A percentile compares a stretch with the other conserved stretches of the same genome.
These are phyloP conservation scores for Temnothorax longispinosus DNA, from an alignment of 1,140 invertebrate genomes.

Conservation along the genomic window DNA sequence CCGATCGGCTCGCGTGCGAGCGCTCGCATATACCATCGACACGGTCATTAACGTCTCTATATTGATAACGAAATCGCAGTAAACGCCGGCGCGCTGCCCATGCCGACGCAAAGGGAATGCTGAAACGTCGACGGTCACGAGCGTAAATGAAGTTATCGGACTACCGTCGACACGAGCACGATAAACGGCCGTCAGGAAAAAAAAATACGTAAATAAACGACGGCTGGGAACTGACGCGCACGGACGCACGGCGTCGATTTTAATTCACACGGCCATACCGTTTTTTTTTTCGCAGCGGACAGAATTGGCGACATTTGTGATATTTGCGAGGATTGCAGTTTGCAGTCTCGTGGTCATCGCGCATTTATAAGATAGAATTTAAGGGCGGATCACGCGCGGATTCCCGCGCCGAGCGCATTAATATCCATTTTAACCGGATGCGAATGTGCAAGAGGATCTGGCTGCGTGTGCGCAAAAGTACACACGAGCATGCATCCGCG, in stretches of 20 bases:
- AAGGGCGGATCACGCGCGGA: slow-evolving; percentile 71
- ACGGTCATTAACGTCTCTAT: slow-evolving; percentile 56
- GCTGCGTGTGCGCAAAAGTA: slow-evolving; percentile 26
- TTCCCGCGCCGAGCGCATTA: slow-evolving; percentile 73
- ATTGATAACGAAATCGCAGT: slow-evolving; percentile 55
- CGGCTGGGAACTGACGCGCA: slow-evolving; percentile 24
- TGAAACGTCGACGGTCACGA: slow-evolving; percentile 56
- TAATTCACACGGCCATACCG: slow-evolving; percentile 44
- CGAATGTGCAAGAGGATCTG: slow-evolving; percentile 14
- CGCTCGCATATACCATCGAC: slow-evolving; percentile 18
- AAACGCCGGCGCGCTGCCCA: slow-evolving; percentile 41
- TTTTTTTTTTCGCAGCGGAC: slow-evolving; percentile 5
- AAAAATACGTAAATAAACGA: slow-evolving; percentile 44
- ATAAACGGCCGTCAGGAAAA: slow-evolving; percentile 47
- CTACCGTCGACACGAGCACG: slow-evolving; percentile 50
- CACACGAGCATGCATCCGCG: background rate
- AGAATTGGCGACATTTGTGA: background rate
- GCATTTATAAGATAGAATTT: slow-evolving; percentile 79
- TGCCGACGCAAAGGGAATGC: slow-evolving; percentile 54
- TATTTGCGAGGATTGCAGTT: slow-evolving; percentile 56
- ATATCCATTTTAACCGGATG: slow-evolving; percentile 80
- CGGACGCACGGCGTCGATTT: slow-evolving; percentile 53
- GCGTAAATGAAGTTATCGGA: slow-evolving; percentile 59
- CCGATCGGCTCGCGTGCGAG: slow-evolving; percentile 21
- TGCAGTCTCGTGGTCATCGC: slow-evolving; percentile 66